Evolutionary conservation across 2,797 vertebrate genomes (phyloP), one percentile per base, ranked within the genome.

Genomic region (Centroberyx gerrardi): DNA sequence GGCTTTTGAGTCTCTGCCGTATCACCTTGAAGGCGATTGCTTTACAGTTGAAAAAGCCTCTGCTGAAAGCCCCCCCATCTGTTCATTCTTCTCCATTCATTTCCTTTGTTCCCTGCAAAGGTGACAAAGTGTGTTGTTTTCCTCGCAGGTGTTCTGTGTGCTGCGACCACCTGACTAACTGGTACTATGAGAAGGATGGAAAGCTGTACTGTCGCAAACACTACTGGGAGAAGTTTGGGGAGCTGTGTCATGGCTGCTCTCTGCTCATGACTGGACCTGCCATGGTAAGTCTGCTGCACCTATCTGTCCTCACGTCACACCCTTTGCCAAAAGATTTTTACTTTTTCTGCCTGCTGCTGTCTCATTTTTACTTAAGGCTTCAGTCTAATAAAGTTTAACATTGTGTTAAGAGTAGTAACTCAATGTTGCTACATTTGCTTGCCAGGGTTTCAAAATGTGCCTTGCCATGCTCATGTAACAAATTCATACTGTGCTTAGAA

Each of bases 241-340:
- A 98, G 79, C 94, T 97, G 75, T 99, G 98, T 87, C 97, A 98
- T 0, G 97, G 97, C 40, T 99, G 98, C 91, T 97, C 97, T 69
- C 93, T 99, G 86, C 95, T 97, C 61, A 98, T 99, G 96, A 99
- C 97, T 3, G 98, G 98, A 71, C 98, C 98, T 3, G 96, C 96
- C 31, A 99, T 99, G 98, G 98, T 97, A 87, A 95, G 95, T 81
- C 68, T 68, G 8, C 15, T 14, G 28, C 17, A 17, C 38, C 0
- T n/a, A 13, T 61, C 38, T 28, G 13, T 61, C 18, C 29, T 33
- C 44, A n/a, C 27, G 6, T 49, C 15, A 17, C 49, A 15, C 17
- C 8, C 44, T 52, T 22, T 36, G 27, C 44, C 8, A 22, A 42
- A 28, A 27, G 18, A 62, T 3, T 18, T 49, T 14, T 36, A 13